phyloP scores from a whole-genome alignment of 1,140 invertebrate genomes.

The Cyclina sinensis region DNA sequence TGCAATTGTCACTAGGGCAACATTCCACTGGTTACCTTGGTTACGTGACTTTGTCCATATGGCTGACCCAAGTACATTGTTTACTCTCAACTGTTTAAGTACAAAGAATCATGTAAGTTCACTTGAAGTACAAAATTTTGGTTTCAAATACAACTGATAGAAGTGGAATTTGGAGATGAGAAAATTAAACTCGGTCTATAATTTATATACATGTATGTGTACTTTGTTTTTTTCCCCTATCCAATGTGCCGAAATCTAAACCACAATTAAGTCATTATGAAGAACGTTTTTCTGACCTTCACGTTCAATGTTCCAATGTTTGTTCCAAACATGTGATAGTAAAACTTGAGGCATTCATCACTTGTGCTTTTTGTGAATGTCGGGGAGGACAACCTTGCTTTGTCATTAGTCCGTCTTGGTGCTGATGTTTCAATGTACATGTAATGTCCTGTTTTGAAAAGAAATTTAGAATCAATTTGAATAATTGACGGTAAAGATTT shows the following conservation, averaged over 20 bases:
- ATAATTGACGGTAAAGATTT: too few relatives aligned
- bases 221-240: too few relatives aligned
- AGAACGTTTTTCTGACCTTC: conserved; percentile 47
- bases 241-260: too few relatives aligned
- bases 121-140: too few relatives aligned
- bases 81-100: conserved; percentile 69
- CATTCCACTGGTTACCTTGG: conserved; percentile 77
- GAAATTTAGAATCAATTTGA: too few relatives aligned
- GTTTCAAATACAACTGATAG: too few relatives aligned
- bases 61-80: conserved; percentile 58
- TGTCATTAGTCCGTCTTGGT: conserved; percentile 86
- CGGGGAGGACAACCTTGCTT: conserved; percentile 89
- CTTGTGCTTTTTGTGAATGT: conserved; percentile 26
- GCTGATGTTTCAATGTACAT: conserved; percentile 73
- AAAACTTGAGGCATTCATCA: conserved; percentile 88
- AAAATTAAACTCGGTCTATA: too few relatives aligned
- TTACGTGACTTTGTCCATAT: conserved; percentile 76
- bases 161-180: too few relatives aligned
- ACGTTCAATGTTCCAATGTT: conserved; percentile 71
- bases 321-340: conserved; percentile 92
- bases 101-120: too few relatives aligned
- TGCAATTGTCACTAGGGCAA: conserved; percentile 68
- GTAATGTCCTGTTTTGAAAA: conserved; percentile 76
- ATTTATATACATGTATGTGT: too few relatives aligned
- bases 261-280: too few relatives aligned